Conservation (phyloP, 2,888 invertebrate species). For the Drosophila antonietae region DNA sequence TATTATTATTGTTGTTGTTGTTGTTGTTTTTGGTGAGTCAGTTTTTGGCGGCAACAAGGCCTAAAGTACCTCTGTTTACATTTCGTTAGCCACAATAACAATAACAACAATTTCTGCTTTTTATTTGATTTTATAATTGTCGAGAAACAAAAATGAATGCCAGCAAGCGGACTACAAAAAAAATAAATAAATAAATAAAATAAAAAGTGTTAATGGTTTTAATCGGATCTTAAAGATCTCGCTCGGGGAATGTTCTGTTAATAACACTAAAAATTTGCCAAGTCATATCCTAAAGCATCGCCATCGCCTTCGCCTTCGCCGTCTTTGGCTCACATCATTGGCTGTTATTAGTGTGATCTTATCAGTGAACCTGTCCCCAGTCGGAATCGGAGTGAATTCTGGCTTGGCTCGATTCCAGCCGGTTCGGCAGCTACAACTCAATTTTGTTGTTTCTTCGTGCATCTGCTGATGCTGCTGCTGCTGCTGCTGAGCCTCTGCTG, state of each 20-base stretch:
- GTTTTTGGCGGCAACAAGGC: conserved; percentile 18
- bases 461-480: not conserved
- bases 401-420: conserved; percentile 19
- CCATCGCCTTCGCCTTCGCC: conserved; percentile 11
- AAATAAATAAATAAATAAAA: conserved; percentile 28
- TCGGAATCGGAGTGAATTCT: conserved; percentile 22
- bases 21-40: conserved; percentile 35
- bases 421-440: conserved; percentile 63
- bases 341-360: conserved; percentile 74
- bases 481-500: conserved; percentile 37
- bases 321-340: conserved; percentile 61
- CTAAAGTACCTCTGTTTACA: conserved; percentile 57
- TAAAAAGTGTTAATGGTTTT: conserved; percentile 78
- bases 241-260: conserved; percentile 49
- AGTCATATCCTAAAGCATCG: conserved; percentile 80
- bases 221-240: conserved; percentile 77
- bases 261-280: conserved; percentile 77
- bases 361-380: conserved; percentile 51
- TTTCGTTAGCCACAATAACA: conserved; percentile 28
- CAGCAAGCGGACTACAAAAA: conserved; percentile 38
- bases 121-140: conserved; percentile 78
- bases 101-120: conserved; percentile 27
- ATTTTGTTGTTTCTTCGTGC: conserved; percentile 37
- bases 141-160: conserved; percentile 27
- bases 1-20: not conserved